These are phyloP conservation scores for Mermis nigrescens DNA, from an alignment of 2,888 invertebrate species.

Conservation along the genomic window DNA sequence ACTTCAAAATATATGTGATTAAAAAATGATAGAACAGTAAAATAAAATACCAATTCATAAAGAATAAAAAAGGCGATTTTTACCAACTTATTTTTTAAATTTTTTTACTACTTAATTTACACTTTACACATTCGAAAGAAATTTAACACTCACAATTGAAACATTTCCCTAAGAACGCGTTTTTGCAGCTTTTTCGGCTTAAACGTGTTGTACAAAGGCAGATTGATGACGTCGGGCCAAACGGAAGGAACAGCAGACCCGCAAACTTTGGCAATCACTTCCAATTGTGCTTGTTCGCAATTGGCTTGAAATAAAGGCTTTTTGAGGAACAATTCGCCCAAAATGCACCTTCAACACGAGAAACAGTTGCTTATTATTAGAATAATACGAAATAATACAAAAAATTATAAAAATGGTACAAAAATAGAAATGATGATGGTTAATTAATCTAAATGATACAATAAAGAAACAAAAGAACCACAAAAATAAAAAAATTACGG, in stretches of 20 bases:
- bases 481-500: too few relatives aligned
- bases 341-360: slow-evolving; percentile 50
- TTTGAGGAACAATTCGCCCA: slow-evolving; percentile 86
- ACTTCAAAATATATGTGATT: too few relatives aligned
- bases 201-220: slow-evolving; percentile 74
- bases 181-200: slow-evolving; percentile 75
- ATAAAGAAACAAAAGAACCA: too few relatives aligned
- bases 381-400: background rate
- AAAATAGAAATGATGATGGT: too few relatives aligned
- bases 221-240: slow-evolving; percentile 82
- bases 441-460: too few relatives aligned
- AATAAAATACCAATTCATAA: too few relatives aligned
- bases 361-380: background rate
- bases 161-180: slow-evolving; percentile 71
- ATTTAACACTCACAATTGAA: slow-evolving; percentile 46
- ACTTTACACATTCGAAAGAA: too few relatives aligned
- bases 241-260: slow-evolving; percentile 86
- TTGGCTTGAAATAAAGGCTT: slow-evolving; percentile 89
- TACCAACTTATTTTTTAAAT: too few relatives aligned
- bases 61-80: too few relatives aligned
- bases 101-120: too few relatives aligned
- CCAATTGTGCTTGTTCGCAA: slow-evolving; percentile 74
- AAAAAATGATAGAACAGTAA: too few relatives aligned
- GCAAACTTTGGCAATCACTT: slow-evolving; percentile 76
- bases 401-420: background rate